Evolutionary conservation across 2,113 vertebrate species (phyloP), one percentile per base, ranked within the genome.

Genomic region (Ceyx margarethae): DNA sequence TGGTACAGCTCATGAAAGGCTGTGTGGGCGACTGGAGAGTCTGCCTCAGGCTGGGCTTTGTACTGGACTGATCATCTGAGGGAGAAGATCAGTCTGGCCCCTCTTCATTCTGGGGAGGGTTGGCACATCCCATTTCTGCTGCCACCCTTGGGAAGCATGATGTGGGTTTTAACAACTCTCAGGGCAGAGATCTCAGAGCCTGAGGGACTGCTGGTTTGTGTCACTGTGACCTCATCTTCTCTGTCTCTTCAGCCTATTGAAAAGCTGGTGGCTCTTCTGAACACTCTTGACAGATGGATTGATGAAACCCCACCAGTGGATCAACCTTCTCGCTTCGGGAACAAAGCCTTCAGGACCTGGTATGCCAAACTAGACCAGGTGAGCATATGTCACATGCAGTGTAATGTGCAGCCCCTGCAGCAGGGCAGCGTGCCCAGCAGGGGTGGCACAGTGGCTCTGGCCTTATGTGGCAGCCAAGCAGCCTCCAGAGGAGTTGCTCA

Each of bases 321-420:
- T 97, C 99, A 99, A 92, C 99, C 99, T 2, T 99, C 99, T 31
- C 98, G 99, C n/a, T 99, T 99, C 58, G 99, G 99, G 54, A 99
- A 99, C 96, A 99, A 99, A 94, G 99, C 99, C 86, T 99, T 98
- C 95, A 98, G 99, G 96, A 99, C 97, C 83, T 99, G 99, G 99
- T 99, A 98, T 0, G 86, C 96, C 96, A 99, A 98, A 93, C 97
- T 99, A 3, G 99, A 99, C 33, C 97, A 99, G 98, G 99, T 99
- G 91, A 95, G 95, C 16, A 0, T 85, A 53, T 88, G 50, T 69
- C 28, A 21, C 1, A 1, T 56, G 50, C 9, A 5, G 33, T 23
- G 22, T 46, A 35, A 28, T 17, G 4, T 25, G 56, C 29, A 69
- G 60, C 64, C 61, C 67, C 65, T 77, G 4, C 28, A 31, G 72